These are phyloP conservation scores for Bursaphelenchus okinawaensis DNA, from an alignment of 2,888 invertebrate genomes.

Conservation along the genomic window DNA sequence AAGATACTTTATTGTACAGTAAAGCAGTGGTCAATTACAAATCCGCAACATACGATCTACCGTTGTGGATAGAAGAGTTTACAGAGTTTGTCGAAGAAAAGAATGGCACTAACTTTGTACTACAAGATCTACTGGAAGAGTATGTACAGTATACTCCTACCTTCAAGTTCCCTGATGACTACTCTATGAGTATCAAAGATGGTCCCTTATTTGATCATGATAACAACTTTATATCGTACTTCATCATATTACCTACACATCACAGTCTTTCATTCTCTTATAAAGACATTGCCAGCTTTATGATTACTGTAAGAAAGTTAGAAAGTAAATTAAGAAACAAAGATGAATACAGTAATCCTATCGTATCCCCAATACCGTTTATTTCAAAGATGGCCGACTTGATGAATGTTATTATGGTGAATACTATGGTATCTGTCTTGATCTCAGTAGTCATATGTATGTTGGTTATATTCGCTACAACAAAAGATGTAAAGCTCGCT, in stretches of 20 bases:
- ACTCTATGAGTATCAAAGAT: slow-evolving; percentile 13
- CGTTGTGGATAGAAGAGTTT: slow-evolving; percentile 8
- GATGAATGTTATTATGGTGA: slow-evolving; percentile 74
- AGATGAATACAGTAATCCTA: background rate
- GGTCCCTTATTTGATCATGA: slow-evolving; percentile 17
- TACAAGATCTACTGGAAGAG: background rate
- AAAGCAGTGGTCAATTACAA: background rate
- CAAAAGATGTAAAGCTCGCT: slow-evolving; percentile 76
- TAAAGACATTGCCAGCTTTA: background rate
- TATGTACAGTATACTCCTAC: background rate
- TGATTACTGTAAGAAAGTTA: background rate
- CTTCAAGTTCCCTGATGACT: slow-evolving; percentile 15
- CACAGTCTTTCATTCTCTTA: slow-evolving; percentile 13
- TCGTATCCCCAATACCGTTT: slow-evolving; percentile 1
- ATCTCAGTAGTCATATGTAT: slow-evolving; percentile 77
- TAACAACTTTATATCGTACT: slow-evolving; percentile 9
- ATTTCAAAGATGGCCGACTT: slow-evolving; percentile 72
- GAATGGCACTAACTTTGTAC: background rate
- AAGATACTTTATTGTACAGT: background rate
- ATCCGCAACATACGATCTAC: background rate
- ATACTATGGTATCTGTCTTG: slow-evolving; percentile 75
- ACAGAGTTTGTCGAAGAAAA: background rate
- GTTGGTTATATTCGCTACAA: slow-evolving; percentile 74
- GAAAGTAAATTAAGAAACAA: background rate
- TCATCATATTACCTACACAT: slow-evolving; percentile 10